phyloP scores from a whole-genome alignment of 2,113 vertebrate species.

The Lathamus discolor region DNA sequence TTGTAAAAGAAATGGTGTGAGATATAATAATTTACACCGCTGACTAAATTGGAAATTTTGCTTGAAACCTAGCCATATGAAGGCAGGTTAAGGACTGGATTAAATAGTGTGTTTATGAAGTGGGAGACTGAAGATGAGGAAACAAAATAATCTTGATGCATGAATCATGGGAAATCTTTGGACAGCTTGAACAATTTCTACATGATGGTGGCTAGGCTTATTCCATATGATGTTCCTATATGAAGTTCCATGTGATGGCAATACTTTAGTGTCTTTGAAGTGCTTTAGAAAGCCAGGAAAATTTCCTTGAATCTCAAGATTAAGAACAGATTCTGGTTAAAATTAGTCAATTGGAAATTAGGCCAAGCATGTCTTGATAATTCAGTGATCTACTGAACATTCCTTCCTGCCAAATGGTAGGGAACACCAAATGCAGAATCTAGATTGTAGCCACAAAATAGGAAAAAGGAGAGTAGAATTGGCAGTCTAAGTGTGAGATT shows the following conservation, averaged over 20 bases:
- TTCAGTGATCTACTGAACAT: background rate
- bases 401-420: background rate
- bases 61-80: background rate
- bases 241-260: background rate
- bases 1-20: background rate
- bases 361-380: background rate
- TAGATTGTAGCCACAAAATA: background rate
- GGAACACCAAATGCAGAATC: background rate
- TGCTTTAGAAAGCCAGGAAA: background rate
- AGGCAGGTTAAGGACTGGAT: background rate
- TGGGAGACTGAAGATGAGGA: background rate
- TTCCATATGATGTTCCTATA: background rate
- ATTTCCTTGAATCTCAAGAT: background rate
- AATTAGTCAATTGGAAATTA: background rate
- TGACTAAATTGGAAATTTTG: background rate
- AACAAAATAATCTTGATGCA: background rate
- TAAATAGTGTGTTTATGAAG: background rate
- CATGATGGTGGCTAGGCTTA: background rate
- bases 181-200: background rate
- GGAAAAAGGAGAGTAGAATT: background rate
- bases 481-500: background rate
- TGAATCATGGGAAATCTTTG: fast-evolving
- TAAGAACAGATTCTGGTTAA: background rate
- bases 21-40: background rate
- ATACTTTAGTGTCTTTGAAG: background rate